Evolutionary conservation across 1,140 invertebrate species (phyloP), one percentile per base, ranked within the genome.

Genomic region (Cotesia glomerata): DNA sequence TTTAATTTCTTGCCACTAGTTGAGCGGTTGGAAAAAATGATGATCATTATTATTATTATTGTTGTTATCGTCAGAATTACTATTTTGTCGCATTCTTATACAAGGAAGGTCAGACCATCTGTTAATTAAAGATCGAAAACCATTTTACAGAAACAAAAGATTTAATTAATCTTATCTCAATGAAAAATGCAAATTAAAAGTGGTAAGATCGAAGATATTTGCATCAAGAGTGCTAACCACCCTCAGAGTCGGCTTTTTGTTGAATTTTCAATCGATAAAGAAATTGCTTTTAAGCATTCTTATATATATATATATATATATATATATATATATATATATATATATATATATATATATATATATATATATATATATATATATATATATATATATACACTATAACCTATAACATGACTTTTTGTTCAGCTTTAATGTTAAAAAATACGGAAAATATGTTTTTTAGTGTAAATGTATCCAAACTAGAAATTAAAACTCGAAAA

Each of bases 91-190:
- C 7, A 45, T 45, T 9, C 11, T 45, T 45, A 45, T 45, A 45
- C n/a, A 14, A 16, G 9, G 16, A 11, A 11, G 62, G 26, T 32
- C 3, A 64, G 35, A 32, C 45, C n/a, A 65, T 11, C 45, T 51
- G 14, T 18, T 65, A 65, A 65, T 65, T 65, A 65, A 51, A 65
- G 63, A 65, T 71, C 59, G 59, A 71, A 32, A 14, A 71, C 36
- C 49, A 67, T 73, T 52, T 72, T 16, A 26, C 39, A 35, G 54
- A 13, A 52, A 73, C 64, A 64, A 67, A 66, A 66, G 66, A 61
- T 73, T 73, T 68, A 68, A 73, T 73, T 61, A 73, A 73, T 68
- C 71, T 36, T 54, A 61, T 67, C 59, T 62, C 64, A 73, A 68
- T 68, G 56, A 73, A 73, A 69, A 73, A 73, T 73, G 72, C 34